Base-by-base conservation (phyloP, 92 coral and sea anemone genomes). In the Montipora capitata region DNA sequence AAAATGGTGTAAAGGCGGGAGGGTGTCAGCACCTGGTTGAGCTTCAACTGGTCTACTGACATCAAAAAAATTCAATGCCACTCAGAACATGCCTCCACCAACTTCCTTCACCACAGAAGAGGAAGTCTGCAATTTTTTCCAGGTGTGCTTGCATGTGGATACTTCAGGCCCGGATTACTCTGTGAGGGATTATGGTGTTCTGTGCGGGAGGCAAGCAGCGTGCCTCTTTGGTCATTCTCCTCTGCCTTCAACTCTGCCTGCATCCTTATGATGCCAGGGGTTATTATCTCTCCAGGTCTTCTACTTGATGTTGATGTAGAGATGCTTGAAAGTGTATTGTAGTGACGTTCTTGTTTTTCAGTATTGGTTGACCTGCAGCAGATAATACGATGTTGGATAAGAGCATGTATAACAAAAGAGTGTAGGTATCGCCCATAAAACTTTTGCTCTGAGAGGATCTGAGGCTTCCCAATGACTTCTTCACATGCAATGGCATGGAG, bases 391-490 rank as follows among this genome's bases (percentile, higher is more conserved):
- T 42, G 40, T 49, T 79, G 75, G 66, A 56, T 20, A 14, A 71
- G 91, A 38, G 87, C 52, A 74, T 88, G 91, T 43, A 49, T 49
- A 8, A 52, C 58, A 13, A 87, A 57, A 59, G 85, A 72, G 67
- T 87, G 91, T 10, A 79, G 83, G 91, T 80, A 88, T 10, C 67
- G 57, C 9, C 91, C 82, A 79, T 70, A 88, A 38, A 88, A 57
- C 40, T 73, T 87, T 18, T 83, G 44, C 17, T 48, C 62, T 0
- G 91, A 59, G 12, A 87, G 74, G 3, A 62, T 80, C 42, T 48
- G 72, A n/a, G 87, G 87, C 62, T 71, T 61, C 8, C 81, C 77
- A 59, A 88, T 58, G 8, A 80, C 68, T 59, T 88, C 81, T 20
- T 43, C 39, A 49, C 86, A 88, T 45, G 52, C 52, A 45, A 45